Percentiles rank a stretch among this genome's conserved stretches.
Evolutionary conservation across 2,888 invertebrate species (phyloP).

Genomic region (Autographa gamma): DNA sequence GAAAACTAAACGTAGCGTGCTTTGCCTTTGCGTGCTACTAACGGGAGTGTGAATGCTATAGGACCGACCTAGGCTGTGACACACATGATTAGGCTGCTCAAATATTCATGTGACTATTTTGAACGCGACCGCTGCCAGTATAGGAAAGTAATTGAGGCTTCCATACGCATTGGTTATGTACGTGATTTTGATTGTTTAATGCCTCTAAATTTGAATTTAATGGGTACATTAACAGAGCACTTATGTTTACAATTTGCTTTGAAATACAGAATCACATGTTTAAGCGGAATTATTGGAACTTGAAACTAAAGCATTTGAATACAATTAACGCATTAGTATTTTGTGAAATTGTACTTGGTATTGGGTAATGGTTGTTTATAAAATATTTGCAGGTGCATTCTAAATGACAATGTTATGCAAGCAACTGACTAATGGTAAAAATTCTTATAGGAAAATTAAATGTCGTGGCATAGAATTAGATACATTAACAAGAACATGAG

Average conservation of each 20-base stretch:
- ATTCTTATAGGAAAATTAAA: too few relatives aligned
- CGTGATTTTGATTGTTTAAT: neutral
- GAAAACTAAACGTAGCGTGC: slow-evolving; percentile 14
- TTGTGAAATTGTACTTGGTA: neutral
- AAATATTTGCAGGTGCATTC: neutral
- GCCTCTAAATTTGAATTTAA: neutral
- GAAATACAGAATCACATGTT: neutral
- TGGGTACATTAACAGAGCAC: neutral
- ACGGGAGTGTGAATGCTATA: slow-evolving; percentile 9
- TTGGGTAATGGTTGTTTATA: neutral
- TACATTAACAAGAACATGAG: too few relatives aligned
- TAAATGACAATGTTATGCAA: too few relatives aligned
- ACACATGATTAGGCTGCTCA: slow-evolving; percentile 10
- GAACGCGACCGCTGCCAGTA: neutral
- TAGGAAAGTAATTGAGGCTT: slow-evolving; percentile 12
- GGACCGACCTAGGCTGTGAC: slow-evolving; percentile 12
- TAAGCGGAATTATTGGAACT: neutral
- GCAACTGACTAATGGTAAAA: too few relatives aligned
- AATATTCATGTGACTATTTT: slow-evolving; percentile 31
- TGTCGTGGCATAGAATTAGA: too few relatives aligned
- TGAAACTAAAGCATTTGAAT: neutral
- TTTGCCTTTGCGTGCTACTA: slow-evolving; percentile 24
- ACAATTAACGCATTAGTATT: neutral
- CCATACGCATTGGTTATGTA: slow-evolving; percentile 10
- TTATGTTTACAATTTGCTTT: neutral